phyloP scores from a whole-genome alignment of 2,113 vertebrate species.

The Hemicordylus capensis region DNA sequence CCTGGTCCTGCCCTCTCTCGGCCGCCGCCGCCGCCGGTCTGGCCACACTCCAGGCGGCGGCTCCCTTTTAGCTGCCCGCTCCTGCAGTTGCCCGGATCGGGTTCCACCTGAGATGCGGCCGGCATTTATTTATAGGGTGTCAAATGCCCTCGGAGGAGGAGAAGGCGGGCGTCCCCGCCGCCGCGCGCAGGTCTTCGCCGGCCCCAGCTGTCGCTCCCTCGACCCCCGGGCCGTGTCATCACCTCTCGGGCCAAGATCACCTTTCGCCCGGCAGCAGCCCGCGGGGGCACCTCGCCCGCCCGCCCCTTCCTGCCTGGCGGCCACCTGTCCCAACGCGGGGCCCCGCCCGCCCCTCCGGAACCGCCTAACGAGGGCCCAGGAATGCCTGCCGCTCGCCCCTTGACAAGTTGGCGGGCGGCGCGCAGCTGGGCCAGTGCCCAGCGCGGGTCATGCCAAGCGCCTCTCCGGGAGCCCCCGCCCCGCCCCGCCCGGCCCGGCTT shows the following conservation, averaged over 20 bases:
- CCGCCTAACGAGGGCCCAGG: not conserved
- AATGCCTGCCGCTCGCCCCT: not conserved
- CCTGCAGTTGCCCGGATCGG: constrained; percentile 61
- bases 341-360: not conserved
- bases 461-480: not conserved
- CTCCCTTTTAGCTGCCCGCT: constrained; percentile 60
- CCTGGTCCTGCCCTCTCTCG: too few relatives aligned
- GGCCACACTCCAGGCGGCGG: constrained; percentile 32
- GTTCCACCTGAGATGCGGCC: constrained; percentile 58
- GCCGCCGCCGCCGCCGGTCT: constrained; percentile 18
- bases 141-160: constrained; percentile 70
- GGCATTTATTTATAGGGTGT: constrained; percentile 81
- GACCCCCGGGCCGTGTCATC: not conserved
- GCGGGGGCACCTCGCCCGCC: not conserved
- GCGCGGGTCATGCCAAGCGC: not conserved
- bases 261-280: accelerated
- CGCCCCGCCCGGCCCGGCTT: not conserved
- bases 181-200: accelerated
- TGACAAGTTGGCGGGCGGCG: not conserved
- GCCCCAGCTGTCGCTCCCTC: constrained; percentile 55
- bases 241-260: not conserved
- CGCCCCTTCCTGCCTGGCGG: not conserved
- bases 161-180: not conserved
- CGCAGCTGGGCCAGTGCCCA: not conserved
- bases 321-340: accelerated